Evolutionary conservation across 1,140 invertebrate genomes (phyloP).

Genomic region (Drosophila watanabei): DNA sequence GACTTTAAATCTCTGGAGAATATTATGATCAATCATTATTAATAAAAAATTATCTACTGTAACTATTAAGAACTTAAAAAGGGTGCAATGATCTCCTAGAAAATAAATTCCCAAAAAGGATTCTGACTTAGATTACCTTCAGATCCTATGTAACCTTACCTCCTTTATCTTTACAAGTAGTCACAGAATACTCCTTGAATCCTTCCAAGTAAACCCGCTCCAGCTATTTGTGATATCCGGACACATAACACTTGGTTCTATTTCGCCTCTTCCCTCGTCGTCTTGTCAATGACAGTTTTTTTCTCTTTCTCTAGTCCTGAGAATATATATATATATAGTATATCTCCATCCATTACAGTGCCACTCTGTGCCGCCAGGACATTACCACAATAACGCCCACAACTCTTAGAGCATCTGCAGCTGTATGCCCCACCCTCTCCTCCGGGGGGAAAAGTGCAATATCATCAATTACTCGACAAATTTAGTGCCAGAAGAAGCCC

Average conservation of each 20-base stretch:
- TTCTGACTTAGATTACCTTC: not conserved
- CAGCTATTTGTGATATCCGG: not conserved
- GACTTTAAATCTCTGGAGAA: not conserved
- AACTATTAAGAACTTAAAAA: not conserved
- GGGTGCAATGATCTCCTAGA: not conserved
- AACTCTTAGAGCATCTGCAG: constrained; percentile 44
- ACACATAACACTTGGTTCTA: not conserved
- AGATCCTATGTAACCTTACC: not conserved
- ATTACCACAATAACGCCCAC: constrained; percentile 55
- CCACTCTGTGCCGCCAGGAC: constrained; percentile 38
- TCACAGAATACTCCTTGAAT: not conserved
- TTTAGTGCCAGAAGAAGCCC: constrained; percentile 54
- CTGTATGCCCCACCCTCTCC: constrained; percentile 1
- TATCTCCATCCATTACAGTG: constrained; percentile 43
- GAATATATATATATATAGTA: constrained; percentile 9
- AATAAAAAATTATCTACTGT: not conserved
- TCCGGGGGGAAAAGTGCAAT: constrained; percentile 66
- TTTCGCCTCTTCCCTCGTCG: not conserved
- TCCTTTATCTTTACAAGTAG: not conserved
- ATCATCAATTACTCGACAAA: constrained; percentile 82
- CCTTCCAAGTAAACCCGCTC: not conserved
- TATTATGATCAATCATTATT: not conserved
- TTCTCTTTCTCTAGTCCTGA: not conserved
- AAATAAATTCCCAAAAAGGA: too few relatives aligned
- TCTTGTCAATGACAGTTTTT: constrained; percentile 27